These are phyloP conservation scores for Eupsittula cactorum DNA, from an alignment of 2,113 vertebrate species.

Conservation along the genomic window DNA sequence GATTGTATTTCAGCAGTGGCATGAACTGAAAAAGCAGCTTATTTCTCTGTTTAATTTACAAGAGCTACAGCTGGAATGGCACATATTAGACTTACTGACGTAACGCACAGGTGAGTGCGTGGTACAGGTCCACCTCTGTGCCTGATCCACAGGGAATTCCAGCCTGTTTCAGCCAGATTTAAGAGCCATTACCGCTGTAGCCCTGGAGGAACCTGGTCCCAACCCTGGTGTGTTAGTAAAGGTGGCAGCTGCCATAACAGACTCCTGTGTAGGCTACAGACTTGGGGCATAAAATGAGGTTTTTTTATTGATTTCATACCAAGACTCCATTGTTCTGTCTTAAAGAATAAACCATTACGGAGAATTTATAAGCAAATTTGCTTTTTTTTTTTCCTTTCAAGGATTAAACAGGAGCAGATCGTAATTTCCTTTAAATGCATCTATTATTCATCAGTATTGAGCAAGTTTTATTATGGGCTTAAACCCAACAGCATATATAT, in stretches of 20 bases:
- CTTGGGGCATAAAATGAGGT: neutral
- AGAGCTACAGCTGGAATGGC: constrained; percentile 3
- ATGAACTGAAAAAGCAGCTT: neutral
- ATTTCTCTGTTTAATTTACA: neutral
- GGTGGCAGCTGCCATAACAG: constrained; percentile 51
- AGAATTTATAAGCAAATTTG: constrained; percentile 5
- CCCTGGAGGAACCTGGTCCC: neutral
- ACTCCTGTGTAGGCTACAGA: constrained; percentile 27
- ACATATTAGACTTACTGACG: constrained; percentile 28
- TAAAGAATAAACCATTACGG: neutral
- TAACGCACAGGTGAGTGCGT: constrained; percentile 45
- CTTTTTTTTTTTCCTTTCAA: constrained; percentile 20
- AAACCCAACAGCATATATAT: constrained; percentile 16
- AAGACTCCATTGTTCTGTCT: constrained; percentile 38
- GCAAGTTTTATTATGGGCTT: neutral
- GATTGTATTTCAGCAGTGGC: constrained; percentile 10
- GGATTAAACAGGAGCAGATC: constrained; percentile 25
- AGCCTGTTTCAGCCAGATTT: neutral
- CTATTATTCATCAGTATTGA: constrained; percentile 24
- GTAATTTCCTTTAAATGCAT: constrained; percentile 29
- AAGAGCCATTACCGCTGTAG: neutral
- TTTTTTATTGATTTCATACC: constrained; percentile 47
- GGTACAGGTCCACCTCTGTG: constrained; percentile 47
- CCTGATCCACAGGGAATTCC: constrained; percentile 5
- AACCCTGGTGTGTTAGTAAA: neutral